Conservation (phyloP, 2,797 vertebrate species). For the Lepilemur septentrionalis region DNA sequence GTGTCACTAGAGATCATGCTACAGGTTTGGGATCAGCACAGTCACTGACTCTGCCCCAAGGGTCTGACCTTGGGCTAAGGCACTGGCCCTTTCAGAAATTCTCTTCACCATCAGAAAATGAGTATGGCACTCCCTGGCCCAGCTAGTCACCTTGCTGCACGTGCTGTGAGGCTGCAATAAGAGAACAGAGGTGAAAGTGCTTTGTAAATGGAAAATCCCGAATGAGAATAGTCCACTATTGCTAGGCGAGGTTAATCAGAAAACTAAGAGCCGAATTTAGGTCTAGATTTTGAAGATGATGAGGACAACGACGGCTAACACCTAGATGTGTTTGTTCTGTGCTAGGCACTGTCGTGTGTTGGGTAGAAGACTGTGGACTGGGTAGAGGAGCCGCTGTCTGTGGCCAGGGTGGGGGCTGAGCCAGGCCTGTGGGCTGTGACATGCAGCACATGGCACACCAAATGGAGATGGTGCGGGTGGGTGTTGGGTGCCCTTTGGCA, state of each 20-base stretch:
- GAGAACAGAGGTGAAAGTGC: not conserved
- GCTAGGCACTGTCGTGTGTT: accelerated
- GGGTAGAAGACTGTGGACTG: not conserved
- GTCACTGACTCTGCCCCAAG: not conserved
- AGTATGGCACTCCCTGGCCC: too few species aligned
- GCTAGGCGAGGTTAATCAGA: not conserved
- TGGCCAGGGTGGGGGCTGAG: not conserved
- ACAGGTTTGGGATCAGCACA: not conserved
- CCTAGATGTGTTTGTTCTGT: not conserved
- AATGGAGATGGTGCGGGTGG: not conserved
- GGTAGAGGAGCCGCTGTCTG: not conserved
- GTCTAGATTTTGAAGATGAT: not conserved
- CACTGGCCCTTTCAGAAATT: not conserved
- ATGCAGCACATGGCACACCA: not conserved
- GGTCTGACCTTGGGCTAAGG: not conserved
- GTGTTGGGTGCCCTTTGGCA: not conserved
- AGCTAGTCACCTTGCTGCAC: not conserved
- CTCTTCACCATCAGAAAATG: not conserved
- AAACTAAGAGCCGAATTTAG: not conserved
- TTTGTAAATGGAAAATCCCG: not conserved
- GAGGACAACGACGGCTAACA: accelerated
- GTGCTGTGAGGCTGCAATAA: not conserved
- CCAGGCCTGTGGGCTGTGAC: too few species aligned
- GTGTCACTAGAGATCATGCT: not conserved
- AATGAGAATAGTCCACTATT: not conserved